Conservation (phyloP, 2,113 vertebrate species). For the Miniopterus natalensis region DNA sequence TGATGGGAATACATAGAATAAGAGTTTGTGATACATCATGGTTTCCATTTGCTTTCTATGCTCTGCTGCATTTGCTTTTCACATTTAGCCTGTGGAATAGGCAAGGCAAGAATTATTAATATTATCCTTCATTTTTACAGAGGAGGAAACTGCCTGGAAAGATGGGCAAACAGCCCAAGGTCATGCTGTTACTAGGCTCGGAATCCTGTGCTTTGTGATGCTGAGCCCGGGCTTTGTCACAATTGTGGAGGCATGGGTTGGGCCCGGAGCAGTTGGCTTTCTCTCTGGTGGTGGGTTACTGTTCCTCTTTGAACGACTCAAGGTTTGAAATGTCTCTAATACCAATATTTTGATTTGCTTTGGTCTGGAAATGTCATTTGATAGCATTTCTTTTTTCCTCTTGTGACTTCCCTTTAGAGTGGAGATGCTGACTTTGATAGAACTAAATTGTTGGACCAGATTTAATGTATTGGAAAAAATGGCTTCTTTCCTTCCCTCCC, state of each 20-base stretch:
- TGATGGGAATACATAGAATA: not conserved
- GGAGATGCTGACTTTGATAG: not conserved
- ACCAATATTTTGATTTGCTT: not conserved
- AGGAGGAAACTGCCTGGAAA: not conserved
- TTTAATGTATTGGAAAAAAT: not conserved
- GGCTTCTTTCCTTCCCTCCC: not conserved
- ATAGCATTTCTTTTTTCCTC: not conserved
- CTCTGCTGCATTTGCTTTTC: constrained; percentile 8
- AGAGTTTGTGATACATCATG: not conserved
- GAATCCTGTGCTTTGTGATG: not conserved
- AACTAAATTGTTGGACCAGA: not conserved
- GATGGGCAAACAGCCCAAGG: not conserved
- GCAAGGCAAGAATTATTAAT: not conserved
- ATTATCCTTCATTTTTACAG: not conserved
- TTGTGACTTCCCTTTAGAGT: constrained; percentile 9
- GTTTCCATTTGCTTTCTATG: not conserved
- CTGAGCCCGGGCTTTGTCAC: not conserved
- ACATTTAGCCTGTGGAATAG: not conserved
- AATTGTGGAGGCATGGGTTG: not conserved
- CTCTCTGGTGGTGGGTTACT: not conserved
- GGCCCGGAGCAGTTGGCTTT: not conserved
- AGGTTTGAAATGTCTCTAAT: not conserved
- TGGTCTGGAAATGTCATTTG: constrained; percentile 11
- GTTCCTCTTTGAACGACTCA: not conserved
- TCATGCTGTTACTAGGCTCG: not conserved